Percentiles rank a stretch among this genome's conserved stretches.
Evolutionary conservation across 2,888 invertebrate species (phyloP).

Genomic region (Resseliella maxima): DNA sequence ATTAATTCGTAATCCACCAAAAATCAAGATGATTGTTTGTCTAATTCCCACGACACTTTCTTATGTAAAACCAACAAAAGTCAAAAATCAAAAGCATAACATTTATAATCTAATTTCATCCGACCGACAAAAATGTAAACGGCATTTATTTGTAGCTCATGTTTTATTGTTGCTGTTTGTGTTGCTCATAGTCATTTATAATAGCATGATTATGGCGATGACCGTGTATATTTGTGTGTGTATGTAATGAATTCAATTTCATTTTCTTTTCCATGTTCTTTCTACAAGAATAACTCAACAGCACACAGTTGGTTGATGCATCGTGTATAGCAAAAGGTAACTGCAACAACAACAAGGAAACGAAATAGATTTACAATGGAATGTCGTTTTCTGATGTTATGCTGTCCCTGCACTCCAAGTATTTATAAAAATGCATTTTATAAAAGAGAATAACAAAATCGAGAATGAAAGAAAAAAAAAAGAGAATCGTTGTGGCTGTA

Average conservation of each 20-base stretch:
- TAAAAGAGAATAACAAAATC: background rate
- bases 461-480: background rate
- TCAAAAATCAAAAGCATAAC: slow-evolving; percentile 2
- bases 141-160: slow-evolving; percentile 1
- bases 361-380: slow-evolving; percentile 51
- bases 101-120: background rate
- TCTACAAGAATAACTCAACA: background rate
- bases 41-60: background rate
- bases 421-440: background rate
- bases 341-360: background rate
- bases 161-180: too few species aligned
- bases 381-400: slow-evolving; percentile 9
- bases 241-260: slow-evolving; percentile 21
- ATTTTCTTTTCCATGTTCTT: slow-evolving; percentile 16
- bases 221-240: background rate
- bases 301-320: background rate
- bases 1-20: background rate
- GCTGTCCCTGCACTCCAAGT: slow-evolving; percentile 11
- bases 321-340: background rate
- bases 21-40: background rate
- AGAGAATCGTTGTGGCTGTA: background rate
- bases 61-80: background rate
- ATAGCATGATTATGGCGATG: background rate
- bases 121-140: slow-evolving; percentile 1
- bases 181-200: background rate